A percentile compares a stretch with the other conserved stretches of the same genome.
phyloP scores from a whole-genome alignment of 2,888 invertebrate genomes.

The Tricholauxania praeusta region DNA sequence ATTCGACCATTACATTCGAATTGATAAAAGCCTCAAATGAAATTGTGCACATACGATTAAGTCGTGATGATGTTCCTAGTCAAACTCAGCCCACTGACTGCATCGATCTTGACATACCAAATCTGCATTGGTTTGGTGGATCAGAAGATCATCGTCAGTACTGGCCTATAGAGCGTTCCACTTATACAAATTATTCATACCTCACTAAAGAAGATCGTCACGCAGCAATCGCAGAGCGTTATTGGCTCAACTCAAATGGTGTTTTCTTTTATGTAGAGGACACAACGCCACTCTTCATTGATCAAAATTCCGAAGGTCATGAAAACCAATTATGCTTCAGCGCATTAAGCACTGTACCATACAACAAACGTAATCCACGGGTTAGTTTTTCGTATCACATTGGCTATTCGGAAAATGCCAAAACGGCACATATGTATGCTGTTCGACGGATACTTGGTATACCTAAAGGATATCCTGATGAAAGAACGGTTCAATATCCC shows the following conservation, averaged over 20 bases:
- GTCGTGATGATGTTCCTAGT: constrained; percentile 54
- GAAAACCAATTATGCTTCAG: constrained; percentile 70
- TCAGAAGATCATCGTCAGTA: constrained; percentile 72
- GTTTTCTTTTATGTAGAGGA: constrained; percentile 74
- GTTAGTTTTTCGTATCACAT: constrained; percentile 71
- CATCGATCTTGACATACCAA: constrained; percentile 54
- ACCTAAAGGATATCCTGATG: constrained; percentile 71
- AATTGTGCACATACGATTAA: constrained; percentile 57
- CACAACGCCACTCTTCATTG: constrained; percentile 75
- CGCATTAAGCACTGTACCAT: constrained; percentile 69
- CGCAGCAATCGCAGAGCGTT: constrained; percentile 73
- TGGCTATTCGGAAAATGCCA: constrained; percentile 73
- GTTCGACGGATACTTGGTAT: constrained; percentile 72
- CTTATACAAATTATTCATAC: constrained; percentile 71
- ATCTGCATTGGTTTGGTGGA: constrained; percentile 75
- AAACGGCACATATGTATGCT: constrained; percentile 73
- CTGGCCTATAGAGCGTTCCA: constrained; percentile 73
- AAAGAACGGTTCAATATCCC: constrained; percentile 80
- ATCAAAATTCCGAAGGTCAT: constrained; percentile 70
- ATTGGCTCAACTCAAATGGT: constrained; percentile 78
- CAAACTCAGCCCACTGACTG: constrained; percentile 60
- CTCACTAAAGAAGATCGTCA: constrained; percentile 72
- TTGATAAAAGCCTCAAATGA: constrained; percentile 48
- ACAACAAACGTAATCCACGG: constrained; percentile 61
- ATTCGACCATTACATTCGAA: constrained; percentile 54